Percentiles rank a stretch among this genome's conserved stretches.
These are phyloP conservation scores for Sphinx pinastri DNA, from an alignment of 2,888 invertebrate genomes.

Conservation along the genomic window DNA sequence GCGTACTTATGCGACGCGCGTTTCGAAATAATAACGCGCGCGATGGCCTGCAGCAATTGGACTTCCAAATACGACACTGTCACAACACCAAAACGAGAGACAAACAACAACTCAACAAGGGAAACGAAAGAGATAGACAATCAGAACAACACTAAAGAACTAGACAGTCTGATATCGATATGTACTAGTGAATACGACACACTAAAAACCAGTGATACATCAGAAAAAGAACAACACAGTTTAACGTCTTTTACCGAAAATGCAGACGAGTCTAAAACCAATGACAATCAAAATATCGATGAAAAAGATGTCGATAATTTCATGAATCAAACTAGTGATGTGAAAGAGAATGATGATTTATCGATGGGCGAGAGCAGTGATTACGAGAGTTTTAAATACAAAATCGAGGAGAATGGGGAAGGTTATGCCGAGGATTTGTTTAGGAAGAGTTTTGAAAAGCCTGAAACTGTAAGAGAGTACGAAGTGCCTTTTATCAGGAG, in stretches of 20 bases:
- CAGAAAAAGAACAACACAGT: constrained; percentile 68
- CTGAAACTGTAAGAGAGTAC: constrained; percentile 59
- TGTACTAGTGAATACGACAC: constrained; percentile 78
- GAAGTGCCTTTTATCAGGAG: constrained; percentile 60
- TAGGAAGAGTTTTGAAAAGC: constrained; percentile 71
- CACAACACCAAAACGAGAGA: constrained; percentile 70
- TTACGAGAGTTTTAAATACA: constrained; percentile 86
- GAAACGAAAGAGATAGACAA: constrained; percentile 64
- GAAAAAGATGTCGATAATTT: constrained; percentile 69
- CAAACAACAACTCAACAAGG: constrained; percentile 66
- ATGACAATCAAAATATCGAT: constrained; percentile 37
- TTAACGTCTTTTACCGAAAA: constrained; percentile 66
- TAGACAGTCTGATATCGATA: constrained; percentile 73
- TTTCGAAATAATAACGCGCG: constrained; percentile 89
- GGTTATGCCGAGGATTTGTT: constrained; percentile 74
- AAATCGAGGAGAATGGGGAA: constrained; percentile 82
- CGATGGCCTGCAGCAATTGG: constrained; percentile 91
- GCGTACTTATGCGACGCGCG: constrained; percentile 94
- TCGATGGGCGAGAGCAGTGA: constrained; percentile 88
- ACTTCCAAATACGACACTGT: constrained; percentile 89
- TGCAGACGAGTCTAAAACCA: constrained; percentile 40
- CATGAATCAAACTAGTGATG: constrained; percentile 57
- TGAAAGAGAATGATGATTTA: constrained; percentile 78
- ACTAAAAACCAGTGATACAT: constrained; percentile 46
- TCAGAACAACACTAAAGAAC: constrained; percentile 57